Percentiles rank a stretch among this genome's conserved stretches.
These are phyloP conservation scores for Numida meleagris DNA, from an alignment of 2,113 vertebrate species.

Conservation along the genomic window DNA sequence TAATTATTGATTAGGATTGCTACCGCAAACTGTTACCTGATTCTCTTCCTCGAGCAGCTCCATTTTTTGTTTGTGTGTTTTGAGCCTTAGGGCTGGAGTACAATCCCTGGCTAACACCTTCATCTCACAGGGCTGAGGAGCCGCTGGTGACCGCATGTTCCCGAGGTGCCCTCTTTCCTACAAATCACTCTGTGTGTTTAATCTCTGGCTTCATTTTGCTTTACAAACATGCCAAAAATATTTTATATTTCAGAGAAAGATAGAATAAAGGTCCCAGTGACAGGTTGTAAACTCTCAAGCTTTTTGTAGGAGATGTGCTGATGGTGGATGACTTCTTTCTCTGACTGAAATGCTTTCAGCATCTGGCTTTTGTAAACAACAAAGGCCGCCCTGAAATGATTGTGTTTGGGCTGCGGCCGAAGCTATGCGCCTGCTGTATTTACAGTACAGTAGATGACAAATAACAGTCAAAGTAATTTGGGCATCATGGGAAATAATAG, in stretches of 20 bases:
- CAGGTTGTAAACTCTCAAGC: background rate
- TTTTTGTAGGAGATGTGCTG: background rate
- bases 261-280: background rate
- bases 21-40: background rate
- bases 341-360: background rate
- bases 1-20: background rate
- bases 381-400: background rate
- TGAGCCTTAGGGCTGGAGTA: background rate
- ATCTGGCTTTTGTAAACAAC: background rate
- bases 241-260: background rate
- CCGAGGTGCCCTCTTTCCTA: background rate
- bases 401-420: background rate
- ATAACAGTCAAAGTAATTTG: slow-evolving; percentile 69
- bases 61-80: too few species aligned
- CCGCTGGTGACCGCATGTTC: background rate
- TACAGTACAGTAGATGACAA: slow-evolving; percentile 58
- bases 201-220: background rate
- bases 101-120: background rate
- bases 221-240: background rate
- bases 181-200: background rate
- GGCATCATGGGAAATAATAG: slow-evolving; percentile 62
- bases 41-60: background rate
- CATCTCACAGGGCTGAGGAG: background rate
- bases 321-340: background rate
- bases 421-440: background rate